Percentiles rank a stretch among this genome's conserved stretches.
Evolutionary conservation across 2,888 invertebrate genomes (phyloP).

Genomic region (Drosophila borealis): DNA sequence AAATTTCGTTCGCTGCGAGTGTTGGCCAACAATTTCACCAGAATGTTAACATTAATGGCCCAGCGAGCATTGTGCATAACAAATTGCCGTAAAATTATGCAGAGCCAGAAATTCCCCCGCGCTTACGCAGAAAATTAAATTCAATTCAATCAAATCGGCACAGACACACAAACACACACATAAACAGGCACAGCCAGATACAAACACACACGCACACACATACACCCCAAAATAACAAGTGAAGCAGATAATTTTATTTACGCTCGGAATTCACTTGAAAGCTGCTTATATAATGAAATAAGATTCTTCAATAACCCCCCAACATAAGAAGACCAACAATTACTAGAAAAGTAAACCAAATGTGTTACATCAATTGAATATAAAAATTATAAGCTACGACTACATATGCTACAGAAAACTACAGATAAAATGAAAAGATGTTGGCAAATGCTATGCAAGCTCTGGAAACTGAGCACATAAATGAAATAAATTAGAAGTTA

Average conservation of each 20-base stretch:
- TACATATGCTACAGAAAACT: neutral
- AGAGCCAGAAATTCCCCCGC: slow-evolving; percentile 24
- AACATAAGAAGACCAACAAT: slow-evolving; percentile 8
- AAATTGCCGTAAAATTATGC: slow-evolving; percentile 51
- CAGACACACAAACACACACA: slow-evolving; percentile 1
- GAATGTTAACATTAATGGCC: slow-evolving; percentile 41
- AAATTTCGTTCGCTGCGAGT: neutral
- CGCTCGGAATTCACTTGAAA: slow-evolving; percentile 36
- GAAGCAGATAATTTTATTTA: slow-evolving; percentile 28
- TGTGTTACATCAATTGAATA: slow-evolving; percentile 9
- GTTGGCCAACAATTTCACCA: slow-evolving; percentile 40
- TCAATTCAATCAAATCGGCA: slow-evolving; percentile 53
- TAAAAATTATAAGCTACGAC: slow-evolving; percentile 5
- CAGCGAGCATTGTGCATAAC: slow-evolving; percentile 47
- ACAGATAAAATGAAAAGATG: neutral
- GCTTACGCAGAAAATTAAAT: slow-evolving; percentile 39
- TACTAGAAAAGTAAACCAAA: neutral
- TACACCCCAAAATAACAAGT: neutral
- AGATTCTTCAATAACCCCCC: slow-evolving; percentile 25
- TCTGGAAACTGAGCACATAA: no score
- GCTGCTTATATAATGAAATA: slow-evolving; percentile 52
- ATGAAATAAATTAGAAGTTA: neutral
- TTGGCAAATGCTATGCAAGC: neutral
- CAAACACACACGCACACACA: neutral
- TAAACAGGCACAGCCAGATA: neutral